Evolutionary conservation across 2,113 vertebrate species (phyloP).

Genomic region (Neogobius melanostomus): DNA sequence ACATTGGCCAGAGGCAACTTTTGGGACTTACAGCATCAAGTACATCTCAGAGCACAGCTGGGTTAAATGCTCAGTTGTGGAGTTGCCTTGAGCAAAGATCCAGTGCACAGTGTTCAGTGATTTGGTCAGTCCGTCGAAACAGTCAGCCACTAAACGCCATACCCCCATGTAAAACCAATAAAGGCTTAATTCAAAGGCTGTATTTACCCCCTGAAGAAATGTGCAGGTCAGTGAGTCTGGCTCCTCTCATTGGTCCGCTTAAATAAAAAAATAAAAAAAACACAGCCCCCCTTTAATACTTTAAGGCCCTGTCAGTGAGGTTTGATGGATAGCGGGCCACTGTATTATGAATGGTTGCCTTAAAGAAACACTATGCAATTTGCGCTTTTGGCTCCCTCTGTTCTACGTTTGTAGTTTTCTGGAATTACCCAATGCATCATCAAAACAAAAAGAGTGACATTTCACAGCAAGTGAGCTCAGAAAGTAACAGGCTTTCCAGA

Average conservation of each 20-base stretch:
- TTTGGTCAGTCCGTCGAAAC: constrained; percentile 32
- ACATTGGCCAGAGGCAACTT: constrained; percentile 35
- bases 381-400: not conserved
- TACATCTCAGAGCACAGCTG: constrained; percentile 26
- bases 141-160: constrained; percentile 14
- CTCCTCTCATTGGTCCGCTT: constrained; percentile 38
- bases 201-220: constrained; percentile 50
- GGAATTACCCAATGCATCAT: too few relatives aligned
- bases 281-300: constrained; percentile 20
- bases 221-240: constrained; percentile 19
- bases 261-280: constrained; percentile 24
- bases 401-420: not conserved
- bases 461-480: not conserved
- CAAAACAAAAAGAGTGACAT: not conserved
- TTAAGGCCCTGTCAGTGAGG: constrained; percentile 31
- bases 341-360: constrained; percentile 26
- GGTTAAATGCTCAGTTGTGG: constrained; percentile 30
- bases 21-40: constrained; percentile 28
- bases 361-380: constrained; percentile 2
- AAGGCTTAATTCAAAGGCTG: constrained; percentile 7
- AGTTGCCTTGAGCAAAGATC: constrained; percentile 29
- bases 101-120: constrained; percentile 27
- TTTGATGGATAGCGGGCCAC: constrained; percentile 35
- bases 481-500: not conserved
- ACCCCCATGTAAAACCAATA: constrained; percentile 5